Evolutionary conservation across 2,113 vertebrate genomes (phyloP), one percentile per base, ranked within the genome.

Genomic region (Platysteira castanea): DNA sequence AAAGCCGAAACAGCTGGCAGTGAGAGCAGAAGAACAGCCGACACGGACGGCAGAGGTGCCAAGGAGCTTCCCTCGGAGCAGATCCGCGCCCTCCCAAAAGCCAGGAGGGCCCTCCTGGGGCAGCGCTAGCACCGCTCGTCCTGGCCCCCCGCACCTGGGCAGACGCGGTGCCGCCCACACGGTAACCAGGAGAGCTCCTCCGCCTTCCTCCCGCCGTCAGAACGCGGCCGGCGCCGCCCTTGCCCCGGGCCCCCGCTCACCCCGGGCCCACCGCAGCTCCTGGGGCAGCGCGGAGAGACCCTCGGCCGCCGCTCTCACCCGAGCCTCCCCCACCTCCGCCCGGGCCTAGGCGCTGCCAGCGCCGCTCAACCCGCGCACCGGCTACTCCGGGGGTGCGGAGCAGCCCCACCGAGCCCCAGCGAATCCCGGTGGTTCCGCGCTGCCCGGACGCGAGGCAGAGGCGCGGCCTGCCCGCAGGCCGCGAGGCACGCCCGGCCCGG

Each of bases 401-500:
- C 50, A 10, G 13, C 56, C n/a, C 13, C 73, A 46, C 7, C 15
- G 22, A 10, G 13, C 56, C n/a, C 13, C 73, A 46, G 5, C 15
- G 22, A 33, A 17, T 7, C 22, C 18, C 70, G 24, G 28, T 4
- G 21, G 39, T 50, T 24, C 71, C 83, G 16, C 75, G n/a, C 68
- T 57, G n/a, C 69, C 52, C 69, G 44, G 26, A 31, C 15, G 69
- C 35, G 20, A 75, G 87, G 74, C 49, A 11, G 26, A 80, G 42
- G 82, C 41, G 46, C 69, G 46, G 63, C 87, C 69, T 52, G 23
- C 42, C 53, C 13, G 59, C 65, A 84, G 78, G 93, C 92, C 83
- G 35, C 92, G 11, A 49, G 67, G 74, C 79, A 27, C 67, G 46
- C 74, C 60, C 42, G 46, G 54, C 61, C 75, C 42, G 10, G 64